Conservation (phyloP, 2,113 vertebrate genomes). For the Boulengeromyrus knoepffleri region DNA sequence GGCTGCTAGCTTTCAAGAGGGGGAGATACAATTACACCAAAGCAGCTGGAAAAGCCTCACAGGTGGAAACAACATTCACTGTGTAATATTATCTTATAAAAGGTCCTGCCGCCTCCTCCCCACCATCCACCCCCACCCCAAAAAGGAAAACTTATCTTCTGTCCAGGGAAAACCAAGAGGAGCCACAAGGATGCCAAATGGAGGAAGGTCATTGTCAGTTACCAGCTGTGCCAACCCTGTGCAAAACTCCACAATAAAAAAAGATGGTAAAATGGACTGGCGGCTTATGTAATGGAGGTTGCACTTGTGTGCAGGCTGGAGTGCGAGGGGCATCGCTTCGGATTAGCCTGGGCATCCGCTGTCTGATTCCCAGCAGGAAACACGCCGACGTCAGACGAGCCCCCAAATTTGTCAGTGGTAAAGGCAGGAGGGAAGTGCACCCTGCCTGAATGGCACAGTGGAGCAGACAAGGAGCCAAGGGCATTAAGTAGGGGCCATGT, state of each 20-base stretch:
- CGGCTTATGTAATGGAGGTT: neutral
- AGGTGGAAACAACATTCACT: constrained; percentile 62
- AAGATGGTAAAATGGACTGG: neutral
- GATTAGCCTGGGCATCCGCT: neutral
- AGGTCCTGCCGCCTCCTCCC: constrained; percentile 50
- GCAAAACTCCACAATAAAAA: neutral
- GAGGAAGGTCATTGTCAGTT: neutral
- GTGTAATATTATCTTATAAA: constrained; percentile 60
- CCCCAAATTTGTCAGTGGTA: neutral
- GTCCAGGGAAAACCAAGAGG: constrained; percentile 29
- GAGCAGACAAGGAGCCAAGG: neutral
- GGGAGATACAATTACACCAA: constrained; percentile 59
- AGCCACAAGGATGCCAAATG: neutral
- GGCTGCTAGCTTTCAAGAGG: constrained; percentile 54
- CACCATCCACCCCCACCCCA: neutral
- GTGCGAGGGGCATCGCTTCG: neutral
- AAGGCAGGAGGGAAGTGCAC: neutral
- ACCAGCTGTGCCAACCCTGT: constrained; percentile 41
- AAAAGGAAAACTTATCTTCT: constrained; percentile 37
- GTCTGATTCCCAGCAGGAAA: neutral
- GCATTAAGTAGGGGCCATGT: neutral
- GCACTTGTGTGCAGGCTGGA: neutral
- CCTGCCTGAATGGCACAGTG: neutral
- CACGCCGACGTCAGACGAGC: neutral
- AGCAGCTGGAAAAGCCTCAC: constrained; percentile 66